A percentile compares a stretch with the other conserved stretches of the same genome.
phyloP scores from a whole-genome alignment of 2,888 invertebrate species.

The Sinotaia quadrata region DNA sequence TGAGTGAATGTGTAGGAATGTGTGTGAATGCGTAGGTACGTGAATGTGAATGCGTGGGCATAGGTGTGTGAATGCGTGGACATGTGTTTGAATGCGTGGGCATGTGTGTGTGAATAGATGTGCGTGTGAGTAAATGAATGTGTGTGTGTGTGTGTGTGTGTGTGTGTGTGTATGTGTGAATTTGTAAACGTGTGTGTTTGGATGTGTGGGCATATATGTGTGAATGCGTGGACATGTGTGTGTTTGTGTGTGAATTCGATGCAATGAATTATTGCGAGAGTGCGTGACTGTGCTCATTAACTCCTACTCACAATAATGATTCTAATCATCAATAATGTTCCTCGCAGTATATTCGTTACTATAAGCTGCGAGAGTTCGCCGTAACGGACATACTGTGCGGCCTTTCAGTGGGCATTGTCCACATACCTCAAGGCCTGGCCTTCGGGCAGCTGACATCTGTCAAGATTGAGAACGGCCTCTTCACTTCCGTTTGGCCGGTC shows the following conservation, averaged over 20 bases:
- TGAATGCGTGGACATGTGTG: background rate
- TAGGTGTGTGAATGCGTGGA: too few species aligned
- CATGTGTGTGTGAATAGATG: too few species aligned
- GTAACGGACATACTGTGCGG: conserved; percentile 67
- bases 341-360: conserved; percentile 50
- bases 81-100: too few species aligned
- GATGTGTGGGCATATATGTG: background rate
- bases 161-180: background rate
- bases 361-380: conserved; percentile 58
- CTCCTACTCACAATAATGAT: too few species aligned
- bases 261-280: background rate
- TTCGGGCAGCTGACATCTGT: conserved; percentile 63
- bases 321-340: background rate
- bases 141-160: background rate
- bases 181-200: background rate
- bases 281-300: background rate
- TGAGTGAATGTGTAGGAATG: background rate
- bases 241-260: background rate
- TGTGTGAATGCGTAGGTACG: background rate
- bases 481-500: conserved; percentile 65
- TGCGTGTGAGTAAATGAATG: background rate
- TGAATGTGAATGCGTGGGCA: background rate
- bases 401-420: conserved; percentile 67
- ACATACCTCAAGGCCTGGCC: conserved; percentile 69
- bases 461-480: conserved; percentile 64